Evolutionary conservation across 1,140 invertebrate genomes (phyloP).

Genomic region (Drosophila mauritiana): DNA sequence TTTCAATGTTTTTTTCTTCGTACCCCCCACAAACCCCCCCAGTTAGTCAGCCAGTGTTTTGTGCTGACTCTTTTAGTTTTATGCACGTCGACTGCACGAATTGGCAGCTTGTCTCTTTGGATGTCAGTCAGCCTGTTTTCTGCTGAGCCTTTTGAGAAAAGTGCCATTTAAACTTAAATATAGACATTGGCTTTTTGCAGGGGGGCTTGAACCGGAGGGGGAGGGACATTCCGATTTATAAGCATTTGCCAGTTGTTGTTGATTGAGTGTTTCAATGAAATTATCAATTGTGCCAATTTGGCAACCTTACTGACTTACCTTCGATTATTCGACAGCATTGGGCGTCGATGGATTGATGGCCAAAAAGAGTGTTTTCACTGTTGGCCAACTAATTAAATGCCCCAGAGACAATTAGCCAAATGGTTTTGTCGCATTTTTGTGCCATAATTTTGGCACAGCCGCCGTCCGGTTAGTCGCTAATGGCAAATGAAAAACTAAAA

Average conservation of each 20-base stretch:
- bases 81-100: slow-evolving; percentile 78
- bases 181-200: slow-evolving; percentile 61
- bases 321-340: not conserved
- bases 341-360: not conserved
- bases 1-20: slow-evolving; percentile 32
- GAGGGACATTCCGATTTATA: slow-evolving; percentile 64
- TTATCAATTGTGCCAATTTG: slow-evolving; percentile 75
- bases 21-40: not conserved
- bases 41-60: slow-evolving; percentile 12
- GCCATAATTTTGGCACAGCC: slow-evolving; percentile 3
- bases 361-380: not conserved
- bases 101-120: slow-evolving; percentile 80
- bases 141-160: slow-evolving; percentile 77
- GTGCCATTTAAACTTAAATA: slow-evolving; percentile 83
- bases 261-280: slow-evolving; percentile 81
- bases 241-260: slow-evolving; percentile 66
- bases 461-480: slow-evolving; percentile 3
- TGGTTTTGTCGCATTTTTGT: slow-evolving; percentile 38
- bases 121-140: slow-evolving; percentile 67
- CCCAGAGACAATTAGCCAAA: slow-evolving; percentile 35
- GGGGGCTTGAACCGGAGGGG: not conserved
- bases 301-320: slow-evolving; percentile 27
- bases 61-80: slow-evolving; percentile 81
- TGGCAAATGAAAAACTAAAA: slow-evolving; percentile 48
- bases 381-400: slow-evolving; percentile 35